Percentiles rank a stretch among this genome's conserved stretches.
phyloP scores from a whole-genome alignment of 2,113 vertebrate species.

The Danionella cerebrum region DNA sequence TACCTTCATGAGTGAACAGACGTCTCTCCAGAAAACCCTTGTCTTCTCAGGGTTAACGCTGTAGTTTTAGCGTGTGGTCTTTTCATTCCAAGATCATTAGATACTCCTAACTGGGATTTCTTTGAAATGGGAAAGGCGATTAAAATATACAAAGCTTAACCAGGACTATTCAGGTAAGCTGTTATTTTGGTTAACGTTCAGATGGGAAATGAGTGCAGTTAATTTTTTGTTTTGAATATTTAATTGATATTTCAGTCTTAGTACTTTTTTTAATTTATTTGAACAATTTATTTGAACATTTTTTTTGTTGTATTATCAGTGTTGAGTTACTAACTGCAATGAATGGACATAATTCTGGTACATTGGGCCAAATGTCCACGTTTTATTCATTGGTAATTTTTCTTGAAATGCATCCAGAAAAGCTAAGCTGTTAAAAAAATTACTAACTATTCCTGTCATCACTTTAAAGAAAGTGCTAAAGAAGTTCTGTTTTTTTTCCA shows the following conservation, averaged over 20 bases:
- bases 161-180: slow-evolving; percentile 3
- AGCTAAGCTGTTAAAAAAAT: too few species aligned
- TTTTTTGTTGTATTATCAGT: too few species aligned
- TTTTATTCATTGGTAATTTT: too few species aligned
- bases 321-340: too few species aligned
- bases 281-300: too few species aligned
- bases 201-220: neutral
- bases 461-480: too few species aligned
- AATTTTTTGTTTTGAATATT: neutral
- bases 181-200: neutral
- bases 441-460: too few species aligned
- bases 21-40: neutral
- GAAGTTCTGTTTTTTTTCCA: slow-evolving; percentile 14
- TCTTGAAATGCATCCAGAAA: too few species aligned
- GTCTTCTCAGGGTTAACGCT: neutral
- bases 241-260: neutral
- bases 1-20: neutral
- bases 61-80: neutral
- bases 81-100: neutral
- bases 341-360: too few species aligned
- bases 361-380: too few species aligned
- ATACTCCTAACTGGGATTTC: too few species aligned
- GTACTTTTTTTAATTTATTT: too few species aligned
- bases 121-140: neutral
- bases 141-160: neutral